phyloP scores from a whole-genome alignment of 2,888 invertebrate species.

The Nipponacmea schrenckii region DNA sequence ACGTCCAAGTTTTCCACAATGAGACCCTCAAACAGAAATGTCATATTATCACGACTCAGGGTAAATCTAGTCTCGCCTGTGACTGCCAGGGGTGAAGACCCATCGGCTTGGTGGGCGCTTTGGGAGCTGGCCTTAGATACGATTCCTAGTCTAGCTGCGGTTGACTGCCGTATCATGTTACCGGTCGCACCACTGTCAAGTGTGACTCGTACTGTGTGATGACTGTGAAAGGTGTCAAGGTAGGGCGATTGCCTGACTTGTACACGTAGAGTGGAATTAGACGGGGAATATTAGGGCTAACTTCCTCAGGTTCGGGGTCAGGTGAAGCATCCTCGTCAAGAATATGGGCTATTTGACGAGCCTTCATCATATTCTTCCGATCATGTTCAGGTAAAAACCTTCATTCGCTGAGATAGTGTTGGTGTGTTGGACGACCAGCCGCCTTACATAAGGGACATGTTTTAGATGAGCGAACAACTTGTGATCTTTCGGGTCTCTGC shows the following conservation, averaged over 20 bases:
- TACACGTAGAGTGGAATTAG: background rate
- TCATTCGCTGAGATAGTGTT: too few species aligned
- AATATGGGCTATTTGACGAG: constrained; percentile 11
- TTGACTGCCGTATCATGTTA: constrained; percentile 22
- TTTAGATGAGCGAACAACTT: too few species aligned
- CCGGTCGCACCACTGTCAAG: too few species aligned
- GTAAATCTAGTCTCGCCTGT: too few species aligned
- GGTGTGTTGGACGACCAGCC: too few species aligned
- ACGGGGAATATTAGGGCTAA: too few species aligned
- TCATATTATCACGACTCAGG: too few species aligned
- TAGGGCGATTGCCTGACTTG: background rate
- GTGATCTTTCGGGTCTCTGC: too few species aligned
- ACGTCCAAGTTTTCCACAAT: constrained; percentile 26
- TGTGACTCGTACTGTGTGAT: too few species aligned
- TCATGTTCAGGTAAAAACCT: constrained; percentile 29
- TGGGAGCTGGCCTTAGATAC: constrained; percentile 10
- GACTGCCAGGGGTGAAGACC: constrained; percentile 20
- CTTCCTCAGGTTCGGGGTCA: too few species aligned
- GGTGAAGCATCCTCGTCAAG: too few species aligned
- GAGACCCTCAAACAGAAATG: constrained; percentile 26
- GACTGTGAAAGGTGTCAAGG: constrained; percentile 24
- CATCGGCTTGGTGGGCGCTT: constrained; percentile 23
- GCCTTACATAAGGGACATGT: too few species aligned
- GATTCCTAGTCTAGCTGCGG: constrained; percentile 10
- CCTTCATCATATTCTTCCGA: constrained; percentile 19